Conservation (phyloP, 2,888 invertebrate genomes). For the Drosophila bunnanda region DNA sequence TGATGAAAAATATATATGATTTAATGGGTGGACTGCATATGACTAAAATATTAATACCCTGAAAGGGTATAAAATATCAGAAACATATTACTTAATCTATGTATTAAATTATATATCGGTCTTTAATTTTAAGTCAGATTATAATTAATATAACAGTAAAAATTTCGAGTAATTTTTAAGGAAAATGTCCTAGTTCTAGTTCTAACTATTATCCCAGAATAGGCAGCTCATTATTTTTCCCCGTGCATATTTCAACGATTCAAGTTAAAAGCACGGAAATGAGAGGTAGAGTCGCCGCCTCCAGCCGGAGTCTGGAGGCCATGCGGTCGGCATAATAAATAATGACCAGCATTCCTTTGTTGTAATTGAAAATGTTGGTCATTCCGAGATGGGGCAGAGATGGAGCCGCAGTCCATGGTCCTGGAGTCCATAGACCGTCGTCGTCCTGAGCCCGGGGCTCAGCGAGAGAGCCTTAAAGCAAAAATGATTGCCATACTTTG, state of each 20-base stretch:
- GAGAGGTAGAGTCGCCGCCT: constrained; percentile 22
- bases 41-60: background rate
- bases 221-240: constrained; percentile 10
- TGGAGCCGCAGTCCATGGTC: constrained; percentile 9
- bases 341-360: constrained; percentile 82
- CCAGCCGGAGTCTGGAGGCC: constrained; percentile 59
- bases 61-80: no score
- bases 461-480: constrained; percentile 74
- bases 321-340: constrained; percentile 82
- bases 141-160: no score
- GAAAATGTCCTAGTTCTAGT: background rate
- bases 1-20: no score
- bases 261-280: constrained; percentile 9
- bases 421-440: constrained; percentile 46
- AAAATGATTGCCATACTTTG: constrained; percentile 82
- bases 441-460: constrained; percentile 37
- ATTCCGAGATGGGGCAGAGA: constrained; percentile 62
- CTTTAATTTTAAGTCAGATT: no score
- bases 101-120: no score
- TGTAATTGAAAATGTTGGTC: constrained; percentile 83
- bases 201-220: no score
- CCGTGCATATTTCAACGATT: constrained; percentile 24
- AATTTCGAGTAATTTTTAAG: no score
- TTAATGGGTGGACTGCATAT: no score
- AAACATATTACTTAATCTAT: no score